Conservation (phyloP, 1,140 invertebrate genomes). For the Leptinotarsa texana region DNA sequence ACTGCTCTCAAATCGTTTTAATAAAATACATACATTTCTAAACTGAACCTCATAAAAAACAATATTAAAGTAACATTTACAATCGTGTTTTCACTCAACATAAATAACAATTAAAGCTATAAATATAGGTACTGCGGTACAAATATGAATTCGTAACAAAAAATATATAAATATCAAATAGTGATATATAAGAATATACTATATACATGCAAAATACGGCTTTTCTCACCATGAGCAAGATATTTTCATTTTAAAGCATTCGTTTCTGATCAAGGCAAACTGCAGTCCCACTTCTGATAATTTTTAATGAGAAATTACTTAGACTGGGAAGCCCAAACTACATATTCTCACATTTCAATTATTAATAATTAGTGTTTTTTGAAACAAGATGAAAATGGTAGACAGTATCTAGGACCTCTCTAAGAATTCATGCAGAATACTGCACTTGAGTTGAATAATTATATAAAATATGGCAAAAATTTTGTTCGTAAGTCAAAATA, state of each 20-base stretch:
- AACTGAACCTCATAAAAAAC: not conserved
- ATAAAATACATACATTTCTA: conserved; percentile 1
- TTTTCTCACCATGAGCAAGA: not conserved
- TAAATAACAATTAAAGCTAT: conserved; percentile 29
- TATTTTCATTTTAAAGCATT: conserved; percentile 14
- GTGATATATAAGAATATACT: conserved; percentile 7
- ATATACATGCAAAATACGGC: conserved; percentile 11
- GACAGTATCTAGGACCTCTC: not conserved
- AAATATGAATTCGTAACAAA: conserved; percentile 11
- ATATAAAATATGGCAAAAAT: too few relatives aligned
- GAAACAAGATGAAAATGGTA: not conserved
- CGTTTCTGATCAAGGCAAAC: not conserved
- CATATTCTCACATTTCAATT: not conserved
- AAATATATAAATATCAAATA: conserved; percentile 24
- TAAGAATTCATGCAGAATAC: too few relatives aligned
- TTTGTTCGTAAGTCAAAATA: too few relatives aligned
- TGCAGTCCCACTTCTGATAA: not conserved
- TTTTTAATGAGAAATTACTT: not conserved
- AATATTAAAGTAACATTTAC: not conserved
- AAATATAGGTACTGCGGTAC: conserved; percentile 16
- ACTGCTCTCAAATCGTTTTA: conserved; percentile 3
- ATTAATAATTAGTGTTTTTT: not conserved
- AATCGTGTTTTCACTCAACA: not conserved
- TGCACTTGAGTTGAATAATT: too few relatives aligned
- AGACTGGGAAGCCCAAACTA: not conserved